A percentile compares a stretch with the other conserved stretches of the same genome.
These are phyloP conservation scores for Bombus waltoni DNA, from an alignment of 1,140 invertebrate species.

Conservation along the genomic window DNA sequence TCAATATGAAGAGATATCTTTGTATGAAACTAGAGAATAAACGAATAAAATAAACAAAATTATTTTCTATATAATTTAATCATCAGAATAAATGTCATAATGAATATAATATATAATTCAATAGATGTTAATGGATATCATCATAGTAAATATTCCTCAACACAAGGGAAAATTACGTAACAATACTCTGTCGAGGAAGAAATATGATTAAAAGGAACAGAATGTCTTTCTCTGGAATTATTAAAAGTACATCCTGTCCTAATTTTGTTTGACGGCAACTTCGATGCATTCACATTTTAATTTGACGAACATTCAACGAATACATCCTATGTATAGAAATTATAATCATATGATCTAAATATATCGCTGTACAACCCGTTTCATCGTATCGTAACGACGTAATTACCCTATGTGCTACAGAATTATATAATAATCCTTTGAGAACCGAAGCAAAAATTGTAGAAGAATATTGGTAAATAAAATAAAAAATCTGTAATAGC, in stretches of 20 bases:
- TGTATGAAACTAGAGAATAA: background rate
- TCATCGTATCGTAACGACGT: background rate
- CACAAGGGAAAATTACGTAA: background rate
- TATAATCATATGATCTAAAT: background rate
- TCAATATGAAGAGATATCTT: background rate
- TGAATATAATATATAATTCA: background rate
- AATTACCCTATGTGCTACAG: background rate
- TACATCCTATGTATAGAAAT: background rate
- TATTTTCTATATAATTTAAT: too few species aligned
- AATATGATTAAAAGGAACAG: background rate
- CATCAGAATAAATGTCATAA: too few species aligned
- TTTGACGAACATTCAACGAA: background rate
- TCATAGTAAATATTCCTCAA: too few species aligned
- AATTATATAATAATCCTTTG: background rate
- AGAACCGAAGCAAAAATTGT: background rate
- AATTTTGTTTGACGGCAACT: background rate
- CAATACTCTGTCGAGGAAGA: background rate
- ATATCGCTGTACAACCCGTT: background rate
- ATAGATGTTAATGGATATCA: background rate
- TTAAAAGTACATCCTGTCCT: background rate
- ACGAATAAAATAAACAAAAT: background rate
- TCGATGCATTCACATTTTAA: background rate
- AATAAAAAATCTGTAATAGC: background rate
- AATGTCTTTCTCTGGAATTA: background rate
- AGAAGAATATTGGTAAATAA: background rate